Conservation (phyloP, 2,113 vertebrate genomes). For the Arenaria interpres region DNA sequence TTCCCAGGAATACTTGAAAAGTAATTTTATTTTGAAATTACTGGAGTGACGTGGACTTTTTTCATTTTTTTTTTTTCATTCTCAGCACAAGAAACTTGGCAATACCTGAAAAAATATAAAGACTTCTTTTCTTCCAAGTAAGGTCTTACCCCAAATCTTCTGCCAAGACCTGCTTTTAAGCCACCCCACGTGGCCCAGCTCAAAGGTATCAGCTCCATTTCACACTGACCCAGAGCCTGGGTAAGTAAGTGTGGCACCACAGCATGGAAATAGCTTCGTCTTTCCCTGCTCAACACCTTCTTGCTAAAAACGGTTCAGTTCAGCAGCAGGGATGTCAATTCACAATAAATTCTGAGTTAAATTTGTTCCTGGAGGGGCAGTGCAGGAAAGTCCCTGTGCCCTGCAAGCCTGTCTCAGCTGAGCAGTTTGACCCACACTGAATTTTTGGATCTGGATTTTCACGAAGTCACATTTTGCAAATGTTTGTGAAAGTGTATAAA, state of each 20-base stretch:
- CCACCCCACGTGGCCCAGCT: background rate
- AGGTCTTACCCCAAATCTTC: background rate
- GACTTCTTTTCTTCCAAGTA: background rate
- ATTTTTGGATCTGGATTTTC: background rate
- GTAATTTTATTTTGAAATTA: background rate
- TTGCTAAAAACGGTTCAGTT: background rate
- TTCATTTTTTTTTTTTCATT: background rate
- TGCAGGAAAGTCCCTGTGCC: background rate
- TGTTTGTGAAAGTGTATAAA: background rate
- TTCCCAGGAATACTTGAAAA: background rate
- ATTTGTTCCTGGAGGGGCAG: accelerated
- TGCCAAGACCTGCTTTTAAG: background rate
- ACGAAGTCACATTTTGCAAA: background rate
- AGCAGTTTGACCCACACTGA: background rate
- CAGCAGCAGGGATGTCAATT: background rate
- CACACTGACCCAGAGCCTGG: background rate
- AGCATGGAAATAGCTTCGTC: background rate
- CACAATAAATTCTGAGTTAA: background rate
- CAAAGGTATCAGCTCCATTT: background rate
- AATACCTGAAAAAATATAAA: background rate
- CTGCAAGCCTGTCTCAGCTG: background rate
- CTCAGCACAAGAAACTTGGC: background rate
- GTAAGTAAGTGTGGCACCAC: background rate
- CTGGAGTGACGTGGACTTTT: background rate
- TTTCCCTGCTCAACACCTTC: background rate